A percentile compares a stretch with the other conserved stretches of the same genome.
These are phyloP conservation scores for Schlechtendalia chinensis DNA, from an alignment of 1,140 invertebrate species.

Conservation along the genomic window DNA sequence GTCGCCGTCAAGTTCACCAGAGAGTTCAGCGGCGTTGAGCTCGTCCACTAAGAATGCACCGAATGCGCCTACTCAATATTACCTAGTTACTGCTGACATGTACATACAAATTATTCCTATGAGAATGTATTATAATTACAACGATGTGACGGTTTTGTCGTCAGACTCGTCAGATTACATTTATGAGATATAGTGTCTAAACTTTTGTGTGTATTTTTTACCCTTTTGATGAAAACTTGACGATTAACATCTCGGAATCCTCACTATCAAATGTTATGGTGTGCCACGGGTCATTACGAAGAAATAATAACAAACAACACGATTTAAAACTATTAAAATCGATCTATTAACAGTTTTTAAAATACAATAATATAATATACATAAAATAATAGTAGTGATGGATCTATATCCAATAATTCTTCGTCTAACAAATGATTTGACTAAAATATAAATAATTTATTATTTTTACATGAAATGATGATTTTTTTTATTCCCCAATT, in stretches of 20 bases:
- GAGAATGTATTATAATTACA: background rate
- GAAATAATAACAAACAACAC: background rate
- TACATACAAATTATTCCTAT: background rate
- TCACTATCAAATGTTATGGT: too few species aligned
- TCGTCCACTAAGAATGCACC: background rate
- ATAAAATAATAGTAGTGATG: slow-evolving; percentile 23
- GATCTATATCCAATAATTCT: slow-evolving; percentile 32
- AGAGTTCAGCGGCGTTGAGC: slow-evolving; percentile 4
- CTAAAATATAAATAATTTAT: slow-evolving; percentile 27
- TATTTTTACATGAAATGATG: slow-evolving; percentile 22
- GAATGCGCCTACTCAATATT: background rate
- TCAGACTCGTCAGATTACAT: too few species aligned
- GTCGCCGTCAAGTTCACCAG: slow-evolving; percentile 25
- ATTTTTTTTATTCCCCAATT: background rate
- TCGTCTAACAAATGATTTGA: slow-evolving; percentile 9
- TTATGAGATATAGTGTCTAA: too few species aligned
- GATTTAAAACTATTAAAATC: slow-evolving; percentile 34
- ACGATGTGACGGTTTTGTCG: background rate
- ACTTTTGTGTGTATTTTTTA: too few species aligned
- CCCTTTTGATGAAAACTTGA: too few species aligned
- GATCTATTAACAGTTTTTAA: slow-evolving; percentile 34
- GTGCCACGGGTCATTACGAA: too few species aligned
- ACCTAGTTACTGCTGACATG: background rate
- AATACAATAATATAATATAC: slow-evolving; percentile 15
- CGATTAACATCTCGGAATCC: too few species aligned